Percentiles rank a stretch among this genome's conserved stretches.
Conservation (phyloP, 2,113 vertebrate species). For the Antechinus flavipes region DNA sequence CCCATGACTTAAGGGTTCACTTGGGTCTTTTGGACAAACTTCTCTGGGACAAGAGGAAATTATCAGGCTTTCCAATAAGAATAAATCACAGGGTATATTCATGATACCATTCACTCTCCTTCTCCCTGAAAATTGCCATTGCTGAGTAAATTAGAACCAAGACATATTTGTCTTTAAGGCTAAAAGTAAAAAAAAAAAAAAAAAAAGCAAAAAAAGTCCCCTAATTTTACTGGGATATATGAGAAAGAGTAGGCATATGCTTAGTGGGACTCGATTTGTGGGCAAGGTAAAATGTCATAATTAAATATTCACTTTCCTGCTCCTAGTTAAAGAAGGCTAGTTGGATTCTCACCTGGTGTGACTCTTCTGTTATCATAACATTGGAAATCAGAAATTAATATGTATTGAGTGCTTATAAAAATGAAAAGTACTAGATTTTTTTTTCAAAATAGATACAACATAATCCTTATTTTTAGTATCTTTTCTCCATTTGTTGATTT, state of each 20-base stretch:
- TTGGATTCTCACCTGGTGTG: neutral
- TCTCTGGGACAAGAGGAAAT: conserved; percentile 6
- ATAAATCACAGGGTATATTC: neutral
- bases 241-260: neutral
- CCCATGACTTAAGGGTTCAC: neutral
- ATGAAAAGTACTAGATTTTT: neutral
- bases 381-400: neutral
- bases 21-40: conserved; percentile 18
- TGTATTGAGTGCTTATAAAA: neutral
- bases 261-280: neutral
- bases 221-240: neutral
- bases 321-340: neutral
- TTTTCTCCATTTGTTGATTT: neutral
- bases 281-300: neutral
- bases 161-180: neutral
- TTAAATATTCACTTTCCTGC: neutral
- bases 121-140: neutral
- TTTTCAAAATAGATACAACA: neutral
- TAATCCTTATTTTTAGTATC: neutral
- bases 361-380: neutral
- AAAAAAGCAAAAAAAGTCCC: too few relatives aligned
- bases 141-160: neutral
- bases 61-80: neutral
- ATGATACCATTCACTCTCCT: neutral
- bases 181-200: neutral